These are phyloP conservation scores for Cerastoderma edule DNA, from an alignment of 2,888 invertebrate genomes.

Conservation along the genomic window DNA sequence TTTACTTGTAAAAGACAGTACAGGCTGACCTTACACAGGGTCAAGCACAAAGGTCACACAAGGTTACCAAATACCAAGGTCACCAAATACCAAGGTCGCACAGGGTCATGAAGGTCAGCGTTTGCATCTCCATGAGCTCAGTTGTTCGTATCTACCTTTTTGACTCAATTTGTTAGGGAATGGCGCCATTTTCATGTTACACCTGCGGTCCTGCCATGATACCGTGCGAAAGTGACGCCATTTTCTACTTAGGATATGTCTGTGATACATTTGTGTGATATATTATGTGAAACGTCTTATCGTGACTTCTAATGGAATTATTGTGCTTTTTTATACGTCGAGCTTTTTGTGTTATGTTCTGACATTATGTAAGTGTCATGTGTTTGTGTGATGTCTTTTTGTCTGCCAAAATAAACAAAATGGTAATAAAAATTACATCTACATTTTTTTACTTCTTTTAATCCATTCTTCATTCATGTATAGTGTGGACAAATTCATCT, in stretches of 20 bases:
- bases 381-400: too few relatives aligned
- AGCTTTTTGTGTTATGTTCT: conserved; percentile 5
- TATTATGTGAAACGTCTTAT: conserved; percentile 13
- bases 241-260: conserved; percentile 48
- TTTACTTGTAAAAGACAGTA: too few relatives aligned
- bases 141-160: conserved; percentile 11
- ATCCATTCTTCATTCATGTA: not conserved
- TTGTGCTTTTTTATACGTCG: conserved; percentile 25
- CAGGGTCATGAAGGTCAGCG: too few relatives aligned
- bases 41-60: too few relatives aligned
- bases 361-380: conserved; percentile 2
- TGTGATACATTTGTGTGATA: conserved; percentile 61
- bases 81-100: too few relatives aligned
- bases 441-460: not conserved
- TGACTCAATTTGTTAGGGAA: conserved; percentile 33
- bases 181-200: conserved; percentile 53
- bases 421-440: not conserved
- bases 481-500: too few relatives aligned
- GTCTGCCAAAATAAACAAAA: conserved; percentile 21
- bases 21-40: too few relatives aligned
- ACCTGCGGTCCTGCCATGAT: conserved; percentile 70
- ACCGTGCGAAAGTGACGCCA: conserved; percentile 60
- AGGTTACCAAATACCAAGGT: too few relatives aligned
- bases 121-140: too few relatives aligned
- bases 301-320: conserved; percentile 40